phyloP scores from a whole-genome alignment of 2,113 vertebrate species.

The Podarcis cretensis region DNA sequence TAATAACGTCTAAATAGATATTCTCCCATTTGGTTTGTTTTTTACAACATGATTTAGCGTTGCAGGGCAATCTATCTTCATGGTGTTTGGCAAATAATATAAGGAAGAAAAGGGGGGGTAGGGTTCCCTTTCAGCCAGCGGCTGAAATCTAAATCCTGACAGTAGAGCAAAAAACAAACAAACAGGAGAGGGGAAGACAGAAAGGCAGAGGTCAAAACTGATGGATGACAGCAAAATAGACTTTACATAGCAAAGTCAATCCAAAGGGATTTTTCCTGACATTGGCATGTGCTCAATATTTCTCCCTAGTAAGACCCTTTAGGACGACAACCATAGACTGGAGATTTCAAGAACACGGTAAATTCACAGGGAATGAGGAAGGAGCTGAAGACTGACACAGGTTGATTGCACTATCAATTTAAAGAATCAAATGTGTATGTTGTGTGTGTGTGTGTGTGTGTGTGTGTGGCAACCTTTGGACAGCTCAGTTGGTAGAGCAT shows the following conservation, averaged over 20 bases:
- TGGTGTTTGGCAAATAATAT: neutral
- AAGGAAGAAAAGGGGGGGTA: neutral
- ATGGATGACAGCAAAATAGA: neutral
- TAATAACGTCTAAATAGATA: no score
- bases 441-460: no score
- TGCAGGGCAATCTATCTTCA: neutral
- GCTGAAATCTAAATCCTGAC: slow-evolving; percentile 13
- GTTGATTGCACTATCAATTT: neutral
- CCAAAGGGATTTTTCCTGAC: neutral
- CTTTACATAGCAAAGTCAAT: neutral
- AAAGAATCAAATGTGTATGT: no score
- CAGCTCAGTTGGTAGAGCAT: no score
- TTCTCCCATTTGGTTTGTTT: no score
- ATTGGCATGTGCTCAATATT: neutral
- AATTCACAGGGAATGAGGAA: neutral
- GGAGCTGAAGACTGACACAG: neutral
- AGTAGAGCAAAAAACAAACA: neutral
- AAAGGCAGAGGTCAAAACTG: neutral
- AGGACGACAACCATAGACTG: neutral
- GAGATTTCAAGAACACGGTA: neutral
- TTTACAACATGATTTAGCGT: neutral
- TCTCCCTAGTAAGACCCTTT: neutral
- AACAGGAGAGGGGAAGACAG: neutral
- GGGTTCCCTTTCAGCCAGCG: neutral
- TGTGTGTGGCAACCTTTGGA: no score